Evolutionary conservation across 2,888 invertebrate species (phyloP).

Genomic region (Leptopilina myrica): DNA sequence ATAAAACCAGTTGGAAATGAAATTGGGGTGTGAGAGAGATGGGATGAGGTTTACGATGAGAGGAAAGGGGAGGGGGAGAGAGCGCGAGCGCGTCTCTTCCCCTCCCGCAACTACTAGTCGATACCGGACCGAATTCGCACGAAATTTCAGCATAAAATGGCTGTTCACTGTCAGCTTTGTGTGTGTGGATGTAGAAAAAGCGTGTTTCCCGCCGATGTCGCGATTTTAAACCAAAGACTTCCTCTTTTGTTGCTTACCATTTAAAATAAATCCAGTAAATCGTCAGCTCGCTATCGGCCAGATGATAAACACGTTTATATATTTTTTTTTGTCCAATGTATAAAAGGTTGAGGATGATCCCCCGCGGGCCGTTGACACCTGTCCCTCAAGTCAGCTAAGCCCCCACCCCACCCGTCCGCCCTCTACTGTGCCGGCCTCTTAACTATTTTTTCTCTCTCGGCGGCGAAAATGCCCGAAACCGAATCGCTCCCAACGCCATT

Average conservation of each 20-base stretch:
- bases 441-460: slow-evolving; percentile 74
- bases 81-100: slow-evolving; percentile 49
- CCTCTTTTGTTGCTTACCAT: slow-evolving; percentile 62
- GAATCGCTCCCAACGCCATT: slow-evolving; percentile 54
- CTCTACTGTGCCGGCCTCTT: slow-evolving; percentile 75
- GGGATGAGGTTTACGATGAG: slow-evolving; percentile 16
- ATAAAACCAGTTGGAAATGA: slow-evolving; percentile 33
- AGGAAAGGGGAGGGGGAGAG: slow-evolving; percentile 44
- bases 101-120: slow-evolving; percentile 60
- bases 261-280: slow-evolving; percentile 53
- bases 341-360: slow-evolving; percentile 59
- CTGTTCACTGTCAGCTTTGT: slow-evolving; percentile 59
- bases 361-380: slow-evolving; percentile 74
- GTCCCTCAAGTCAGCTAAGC: slow-evolving; percentile 70
- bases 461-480: slow-evolving; percentile 73
- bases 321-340: slow-evolving; percentile 45
- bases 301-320: slow-evolving; percentile 45
- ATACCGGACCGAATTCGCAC: slow-evolving; percentile 71
- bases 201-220: slow-evolving; percentile 41
- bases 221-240: slow-evolving; percentile 14
- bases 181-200: not conserved
- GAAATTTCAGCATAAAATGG: slow-evolving; percentile 72
- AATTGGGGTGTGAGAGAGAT: slow-evolving; percentile 18
- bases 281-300: slow-evolving; percentile 17
- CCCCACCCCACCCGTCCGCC: slow-evolving; percentile 74